Evolutionary conservation across 1,140 invertebrate genomes (phyloP), one percentile per base, ranked within the genome.

Genomic region (Calliopsis andreniformis): DNA sequence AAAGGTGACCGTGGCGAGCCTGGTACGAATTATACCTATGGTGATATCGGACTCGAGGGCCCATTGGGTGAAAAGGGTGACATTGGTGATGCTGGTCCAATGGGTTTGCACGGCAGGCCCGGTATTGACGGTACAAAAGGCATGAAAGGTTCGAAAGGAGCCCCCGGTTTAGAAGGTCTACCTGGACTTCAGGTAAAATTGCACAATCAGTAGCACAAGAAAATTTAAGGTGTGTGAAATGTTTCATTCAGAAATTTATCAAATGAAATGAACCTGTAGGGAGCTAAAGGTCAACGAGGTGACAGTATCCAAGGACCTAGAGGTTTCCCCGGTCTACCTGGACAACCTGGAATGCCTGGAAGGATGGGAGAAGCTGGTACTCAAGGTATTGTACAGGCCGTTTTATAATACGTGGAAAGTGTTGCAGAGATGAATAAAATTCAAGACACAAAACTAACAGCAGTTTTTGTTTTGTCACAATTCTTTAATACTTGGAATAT

Each of bases 91-190:
- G 49, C 83, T 32, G 92, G 92, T 20, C 87, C 86, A 16, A 61
- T 16, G 49, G 94, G 93, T 35, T 79, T 69, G 0, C 80, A 86
- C 68, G 94, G 94, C 32, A 86, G 86, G 83, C 43, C 86, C 20
- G 94, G 94, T 35, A 45, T 73, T 7, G 86, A 88, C 63, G 94
- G 94, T 5, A 7, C 81, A 0, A 89, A 89, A 66, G 95, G 95
- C 55, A 3, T 85, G 1, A 94, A 89, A 78, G 95, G 95, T 59
- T 83, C 88, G 14, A 92, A 85, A 76, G 95, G 95, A 63, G 87
- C 88, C 2, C 88, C 87, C 23, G 91, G 91, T 47, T 87, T 83
- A 28, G 78, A 72, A 2, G 91, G 91, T 45, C 56, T 86, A 0
- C 55, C 85, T 45, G 91, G 91, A 25, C 82, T 88, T 69, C 79